Conservation (phyloP, 2,888 invertebrate genomes). For the Tanypteryx hageni region DNA sequence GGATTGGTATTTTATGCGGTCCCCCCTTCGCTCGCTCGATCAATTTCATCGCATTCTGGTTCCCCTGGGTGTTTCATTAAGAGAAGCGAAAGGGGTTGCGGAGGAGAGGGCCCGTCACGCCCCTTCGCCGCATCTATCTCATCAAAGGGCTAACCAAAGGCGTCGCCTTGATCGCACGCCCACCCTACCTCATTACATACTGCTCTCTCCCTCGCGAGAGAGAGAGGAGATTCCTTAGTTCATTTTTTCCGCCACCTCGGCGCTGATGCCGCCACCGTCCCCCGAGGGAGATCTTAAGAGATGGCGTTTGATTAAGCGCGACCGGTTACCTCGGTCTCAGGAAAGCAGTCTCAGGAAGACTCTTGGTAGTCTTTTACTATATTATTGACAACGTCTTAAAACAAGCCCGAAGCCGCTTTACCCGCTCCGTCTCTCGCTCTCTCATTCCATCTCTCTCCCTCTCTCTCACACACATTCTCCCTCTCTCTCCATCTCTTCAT, state of each 20-base stretch:
- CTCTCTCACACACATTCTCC: too few species aligned
- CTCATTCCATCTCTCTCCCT: too few species aligned
- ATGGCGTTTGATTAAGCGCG: slow-evolving; percentile 24
- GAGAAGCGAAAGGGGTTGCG: background rate
- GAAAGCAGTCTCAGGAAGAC: background rate
- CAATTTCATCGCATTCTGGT: background rate
- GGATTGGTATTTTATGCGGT: background rate
- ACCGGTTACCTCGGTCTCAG: background rate
- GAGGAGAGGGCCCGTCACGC: background rate
- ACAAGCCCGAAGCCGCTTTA: background rate
- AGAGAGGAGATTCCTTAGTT: background rate
- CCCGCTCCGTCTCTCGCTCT: too few species aligned
- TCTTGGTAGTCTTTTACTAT: background rate
- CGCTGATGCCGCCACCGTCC: background rate
- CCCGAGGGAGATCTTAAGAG: background rate
- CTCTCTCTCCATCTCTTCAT: too few species aligned
- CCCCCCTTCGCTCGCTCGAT: background rate
- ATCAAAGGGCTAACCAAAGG: slow-evolving; percentile 5
- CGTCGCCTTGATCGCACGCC: slow-evolving; percentile 21
- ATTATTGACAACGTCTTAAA: background rate
- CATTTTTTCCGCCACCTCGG: background rate
- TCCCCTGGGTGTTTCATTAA: slow-evolving; percentile 10
- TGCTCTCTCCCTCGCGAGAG: background rate
- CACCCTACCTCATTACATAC: slow-evolving; percentile 10
- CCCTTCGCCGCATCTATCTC: background rate